Base-by-base conservation (phyloP, 2,888 invertebrate genomes). In the Laspeyria flexula region DNA sequence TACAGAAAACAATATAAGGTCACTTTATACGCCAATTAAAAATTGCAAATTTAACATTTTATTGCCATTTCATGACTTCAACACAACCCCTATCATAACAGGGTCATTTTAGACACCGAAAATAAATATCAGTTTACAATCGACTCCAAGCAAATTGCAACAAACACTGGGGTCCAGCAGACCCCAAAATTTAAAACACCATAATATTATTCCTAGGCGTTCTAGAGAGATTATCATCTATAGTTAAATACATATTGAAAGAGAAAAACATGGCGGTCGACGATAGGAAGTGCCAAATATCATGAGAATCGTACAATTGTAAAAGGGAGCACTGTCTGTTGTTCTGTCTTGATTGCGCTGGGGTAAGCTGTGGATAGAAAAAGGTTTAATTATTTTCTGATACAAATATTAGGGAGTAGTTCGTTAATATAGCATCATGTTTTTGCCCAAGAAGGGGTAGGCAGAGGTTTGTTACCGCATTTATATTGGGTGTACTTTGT, bases 201-300 rank as follows among this genome's bases (percentile, higher is more conserved):
- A 85, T 86, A 7, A 90, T 90, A 3, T 83, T 65, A 4, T 60
- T 78, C 0, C 90, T 61, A 0, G 84, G 83, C 2, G 80, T 83
- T 0, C 53, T 53, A 1, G 78, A 67, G 0, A 90, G 70, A 29
- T 86, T 89, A 73, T 98, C 97, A 78, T 98, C 98, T 55, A 97
- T 89, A 0, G 96, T 96, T 10, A 97, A 88, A 47, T 97, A 91
- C 70, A 96, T 96, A 94, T 97, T 96, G 79, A 97, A 97, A 0
- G 96, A 96, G 75, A 96, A 96, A 74, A 97, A 97, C 95, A 97
- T 96, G 33, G 96, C 96, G 9, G 95, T 93, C 0, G 97, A 95
- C 0, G 97, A 97, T 30, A 97, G 85, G 78, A 97, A 96, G 77
- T 97, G 97, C 97, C 97, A 97, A 11, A 97, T 93, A 76, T 98